Evolutionary conservation across 2,113 vertebrate genomes (phyloP).

Genomic region (Embiotoca jacksoni): DNA sequence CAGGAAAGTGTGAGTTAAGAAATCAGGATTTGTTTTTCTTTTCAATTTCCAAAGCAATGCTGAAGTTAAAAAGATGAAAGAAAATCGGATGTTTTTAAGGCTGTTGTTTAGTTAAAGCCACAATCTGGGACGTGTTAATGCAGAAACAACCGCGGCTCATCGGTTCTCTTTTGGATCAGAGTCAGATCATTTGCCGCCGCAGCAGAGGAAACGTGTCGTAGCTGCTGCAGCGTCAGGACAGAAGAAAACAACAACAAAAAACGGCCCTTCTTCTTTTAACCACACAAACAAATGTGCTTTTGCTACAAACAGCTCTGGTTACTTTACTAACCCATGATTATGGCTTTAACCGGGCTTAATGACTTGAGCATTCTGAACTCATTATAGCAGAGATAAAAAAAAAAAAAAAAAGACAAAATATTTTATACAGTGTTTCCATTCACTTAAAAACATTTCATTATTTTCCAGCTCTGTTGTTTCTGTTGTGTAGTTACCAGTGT

Average conservation of each 20-base stretch:
- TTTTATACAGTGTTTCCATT: slow-evolving; percentile 71
- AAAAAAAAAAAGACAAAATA: background rate
- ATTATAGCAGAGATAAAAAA: slow-evolving; percentile 58
- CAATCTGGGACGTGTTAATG: slow-evolving; percentile 61
- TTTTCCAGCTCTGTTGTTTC: slow-evolving; percentile 48
- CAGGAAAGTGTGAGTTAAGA: slow-evolving; percentile 65
- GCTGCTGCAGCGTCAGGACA: slow-evolving; percentile 31
- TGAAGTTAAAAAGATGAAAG: slow-evolving; percentile 65
- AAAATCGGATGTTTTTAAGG: slow-evolving; percentile 76
- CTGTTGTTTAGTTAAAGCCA: slow-evolving; percentile 80
- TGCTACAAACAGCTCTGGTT: slow-evolving; percentile 49
- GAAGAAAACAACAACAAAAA: slow-evolving; percentile 7
- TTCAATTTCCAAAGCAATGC: slow-evolving; percentile 53
- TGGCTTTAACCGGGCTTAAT: slow-evolving; percentile 74
- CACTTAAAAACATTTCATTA: slow-evolving; percentile 31
- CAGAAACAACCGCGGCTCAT: slow-evolving; percentile 52
- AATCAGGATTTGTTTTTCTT: slow-evolving; percentile 30
- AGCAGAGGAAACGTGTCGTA: slow-evolving; percentile 11
- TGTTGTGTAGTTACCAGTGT: slow-evolving; percentile 25
- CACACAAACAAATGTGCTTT: slow-evolving; percentile 33
- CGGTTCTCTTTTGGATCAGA: slow-evolving; percentile 25
- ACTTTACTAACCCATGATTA: slow-evolving; percentile 63
- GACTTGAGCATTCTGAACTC: slow-evolving; percentile 74
- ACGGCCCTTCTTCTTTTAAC: background rate
- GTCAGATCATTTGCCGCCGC: slow-evolving; percentile 30